Conservation (phyloP, 2,113 vertebrate species). For the Rhizomys pruinosus region DNA sequence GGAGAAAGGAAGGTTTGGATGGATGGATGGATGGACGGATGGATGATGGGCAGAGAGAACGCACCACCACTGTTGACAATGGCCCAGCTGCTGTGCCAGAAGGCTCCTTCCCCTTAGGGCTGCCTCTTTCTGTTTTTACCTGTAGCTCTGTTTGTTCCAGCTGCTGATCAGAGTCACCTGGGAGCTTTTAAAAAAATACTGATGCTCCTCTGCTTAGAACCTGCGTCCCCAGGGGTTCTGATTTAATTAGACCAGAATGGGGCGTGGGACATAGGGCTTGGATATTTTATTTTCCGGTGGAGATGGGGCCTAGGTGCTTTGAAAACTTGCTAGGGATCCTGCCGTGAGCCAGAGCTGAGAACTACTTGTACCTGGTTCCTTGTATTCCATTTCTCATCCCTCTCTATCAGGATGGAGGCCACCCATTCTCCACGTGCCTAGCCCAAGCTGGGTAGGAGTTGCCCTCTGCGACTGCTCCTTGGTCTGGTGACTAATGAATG, state of each 20-base stretch:
- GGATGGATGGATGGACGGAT: not conserved
- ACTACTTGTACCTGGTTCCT: not conserved
- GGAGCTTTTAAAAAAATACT: not conserved
- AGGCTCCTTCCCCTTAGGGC: not conserved
- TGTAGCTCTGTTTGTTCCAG: not conserved
- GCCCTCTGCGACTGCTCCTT: constrained; percentile 13
- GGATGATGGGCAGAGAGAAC: not conserved
- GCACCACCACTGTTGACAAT: not conserved
- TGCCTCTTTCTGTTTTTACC: not conserved
- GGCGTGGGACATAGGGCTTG: no score
- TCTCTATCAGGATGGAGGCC: not conserved
- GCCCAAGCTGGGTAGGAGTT: not conserved
- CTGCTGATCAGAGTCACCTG: constrained; percentile 19
- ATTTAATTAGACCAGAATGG: constrained; percentile 27
- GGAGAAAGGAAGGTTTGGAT: not conserved
- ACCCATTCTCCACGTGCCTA: not conserved
- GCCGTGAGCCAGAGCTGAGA: not conserved
- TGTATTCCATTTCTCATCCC: not conserved
- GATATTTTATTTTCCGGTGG: constrained; percentile 26
- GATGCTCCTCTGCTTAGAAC: not conserved
- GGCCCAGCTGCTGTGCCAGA: not conserved
- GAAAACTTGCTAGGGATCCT: not conserved
- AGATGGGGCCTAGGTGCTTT: not conserved
- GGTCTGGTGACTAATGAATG: constrained; percentile 39
- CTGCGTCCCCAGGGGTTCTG: not conserved